These are phyloP conservation scores for Rhyacophila brunnea DNA, from an alignment of 1,140 invertebrate species.

Conservation along the genomic window DNA sequence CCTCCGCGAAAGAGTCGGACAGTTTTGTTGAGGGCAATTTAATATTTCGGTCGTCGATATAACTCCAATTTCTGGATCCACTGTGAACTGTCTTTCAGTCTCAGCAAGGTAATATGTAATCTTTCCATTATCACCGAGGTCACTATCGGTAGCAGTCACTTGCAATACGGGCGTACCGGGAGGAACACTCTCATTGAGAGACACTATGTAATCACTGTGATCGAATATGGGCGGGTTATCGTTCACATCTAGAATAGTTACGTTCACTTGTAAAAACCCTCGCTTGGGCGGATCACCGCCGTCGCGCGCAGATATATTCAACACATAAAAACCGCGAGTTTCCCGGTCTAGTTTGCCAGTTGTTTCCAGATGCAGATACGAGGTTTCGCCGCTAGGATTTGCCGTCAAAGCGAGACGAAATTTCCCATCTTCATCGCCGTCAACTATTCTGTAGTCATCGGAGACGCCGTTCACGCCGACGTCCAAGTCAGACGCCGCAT, in stretches of 20 bases:
- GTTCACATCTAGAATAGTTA: constrained; percentile 89
- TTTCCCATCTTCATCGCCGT: constrained; percentile 83
- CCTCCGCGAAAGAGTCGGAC: constrained; percentile 48
- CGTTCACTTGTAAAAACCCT: constrained; percentile 87
- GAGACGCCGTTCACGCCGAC: constrained; percentile 81
- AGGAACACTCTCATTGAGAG: constrained; percentile 86
- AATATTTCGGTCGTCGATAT: constrained; percentile 79
- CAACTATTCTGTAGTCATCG: constrained; percentile 84
- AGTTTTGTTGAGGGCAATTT: constrained; percentile 75
- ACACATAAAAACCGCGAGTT: constrained; percentile 73
- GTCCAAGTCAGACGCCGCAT: constrained; percentile 85
- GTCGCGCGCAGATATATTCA: constrained; percentile 89
- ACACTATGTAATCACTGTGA: constrained; percentile 89
- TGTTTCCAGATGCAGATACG: constrained; percentile 87
- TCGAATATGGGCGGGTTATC: constrained; percentile 94
- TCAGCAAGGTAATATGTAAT: constrained; percentile 87
- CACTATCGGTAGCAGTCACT: constrained; percentile 89
- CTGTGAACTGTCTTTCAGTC: constrained; percentile 79
- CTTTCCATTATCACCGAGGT: constrained; percentile 88
- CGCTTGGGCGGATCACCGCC: constrained; percentile 76
- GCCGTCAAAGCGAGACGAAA: constrained; percentile 83
- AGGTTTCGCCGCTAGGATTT: constrained; percentile 84
- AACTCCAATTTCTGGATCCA: constrained; percentile 84
- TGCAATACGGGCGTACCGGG: constrained; percentile 83
- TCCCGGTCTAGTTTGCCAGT: constrained; percentile 88